Conservation (phyloP, 2,888 invertebrate species). For the Graphium colonna region DNA sequence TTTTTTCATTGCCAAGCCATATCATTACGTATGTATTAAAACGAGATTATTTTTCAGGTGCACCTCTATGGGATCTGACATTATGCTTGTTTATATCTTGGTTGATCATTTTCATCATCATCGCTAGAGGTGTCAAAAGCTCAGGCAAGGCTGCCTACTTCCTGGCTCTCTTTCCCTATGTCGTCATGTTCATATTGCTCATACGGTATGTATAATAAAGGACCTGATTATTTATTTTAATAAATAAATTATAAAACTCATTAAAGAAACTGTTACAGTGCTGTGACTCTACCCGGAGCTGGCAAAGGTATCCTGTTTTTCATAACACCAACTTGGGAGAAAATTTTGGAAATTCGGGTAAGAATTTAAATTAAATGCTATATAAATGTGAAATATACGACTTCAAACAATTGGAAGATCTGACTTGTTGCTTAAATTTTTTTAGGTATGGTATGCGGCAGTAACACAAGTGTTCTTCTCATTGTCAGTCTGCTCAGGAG, state of each 20-base stretch:
- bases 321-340: slow-evolving; percentile 87
- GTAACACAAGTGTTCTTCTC: slow-evolving; percentile 91
- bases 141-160: slow-evolving; percentile 93
- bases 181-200: slow-evolving; percentile 86
- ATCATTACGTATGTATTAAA: not conserved
- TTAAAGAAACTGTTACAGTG: slow-evolving; percentile 46
- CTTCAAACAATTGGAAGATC: not conserved
- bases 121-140: slow-evolving; percentile 86
- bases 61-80: slow-evolving; percentile 84
- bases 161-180: slow-evolving; percentile 91
- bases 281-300: slow-evolving; percentile 85
- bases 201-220: slow-evolving; percentile 61
- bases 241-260: not conserved
- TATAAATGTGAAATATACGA: too few species aligned
- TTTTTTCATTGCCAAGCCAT: too few species aligned
- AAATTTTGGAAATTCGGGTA: slow-evolving; percentile 84
- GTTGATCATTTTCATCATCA: slow-evolving; percentile 84
- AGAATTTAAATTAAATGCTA: slow-evolving; percentile 26
- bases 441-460: slow-evolving; percentile 88
- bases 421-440: not conserved
- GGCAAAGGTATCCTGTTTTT: slow-evolving; percentile 87
- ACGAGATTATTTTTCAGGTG: slow-evolving; percentile 45
- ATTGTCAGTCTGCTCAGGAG: slow-evolving; percentile 86
- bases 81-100: slow-evolving; percentile 84
- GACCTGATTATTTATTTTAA: not conserved